phyloP scores from a whole-genome alignment of 2,888 invertebrate species.

The Rhamnusium bicolor region DNA sequence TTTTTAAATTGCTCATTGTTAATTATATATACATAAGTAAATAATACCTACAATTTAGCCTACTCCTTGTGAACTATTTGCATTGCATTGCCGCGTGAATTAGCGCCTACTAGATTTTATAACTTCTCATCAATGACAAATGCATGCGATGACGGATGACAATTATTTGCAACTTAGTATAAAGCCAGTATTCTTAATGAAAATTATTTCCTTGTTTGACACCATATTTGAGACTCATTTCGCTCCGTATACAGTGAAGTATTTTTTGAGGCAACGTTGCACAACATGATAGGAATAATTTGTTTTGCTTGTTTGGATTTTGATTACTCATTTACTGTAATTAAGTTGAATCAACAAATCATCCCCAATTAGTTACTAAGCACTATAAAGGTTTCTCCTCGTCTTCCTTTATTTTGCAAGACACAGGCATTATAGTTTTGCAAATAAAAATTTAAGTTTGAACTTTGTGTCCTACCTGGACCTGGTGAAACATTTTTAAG shows the following conservation, averaged over 20 bases:
- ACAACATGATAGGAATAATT: neutral
- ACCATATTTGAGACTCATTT: neutral
- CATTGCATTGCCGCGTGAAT: neutral
- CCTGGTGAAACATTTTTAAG: neutral
- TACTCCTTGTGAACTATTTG: no score
- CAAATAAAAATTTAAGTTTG: neutral
- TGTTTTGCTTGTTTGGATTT: neutral
- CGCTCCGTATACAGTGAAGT: neutral
- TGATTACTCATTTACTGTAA: neutral
- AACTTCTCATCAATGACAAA: neutral
- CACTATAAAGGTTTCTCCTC: no score
- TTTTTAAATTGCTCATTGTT: no score
- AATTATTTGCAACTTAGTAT: neutral
- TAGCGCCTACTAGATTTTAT: neutral
- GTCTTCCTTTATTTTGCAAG: no score
- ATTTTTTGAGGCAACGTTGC: neutral
- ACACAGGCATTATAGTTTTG: no score
- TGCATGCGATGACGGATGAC: neutral
- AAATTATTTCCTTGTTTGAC: neutral
- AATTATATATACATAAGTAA: no score
- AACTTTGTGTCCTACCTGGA: neutral
- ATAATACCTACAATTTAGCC: no score
- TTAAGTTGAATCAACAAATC: neutral
- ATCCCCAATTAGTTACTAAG: neutral
- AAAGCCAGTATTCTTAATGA: constrained; percentile 1